Conservation (phyloP, 2,888 invertebrate species). For the Arenicola marina region DNA sequence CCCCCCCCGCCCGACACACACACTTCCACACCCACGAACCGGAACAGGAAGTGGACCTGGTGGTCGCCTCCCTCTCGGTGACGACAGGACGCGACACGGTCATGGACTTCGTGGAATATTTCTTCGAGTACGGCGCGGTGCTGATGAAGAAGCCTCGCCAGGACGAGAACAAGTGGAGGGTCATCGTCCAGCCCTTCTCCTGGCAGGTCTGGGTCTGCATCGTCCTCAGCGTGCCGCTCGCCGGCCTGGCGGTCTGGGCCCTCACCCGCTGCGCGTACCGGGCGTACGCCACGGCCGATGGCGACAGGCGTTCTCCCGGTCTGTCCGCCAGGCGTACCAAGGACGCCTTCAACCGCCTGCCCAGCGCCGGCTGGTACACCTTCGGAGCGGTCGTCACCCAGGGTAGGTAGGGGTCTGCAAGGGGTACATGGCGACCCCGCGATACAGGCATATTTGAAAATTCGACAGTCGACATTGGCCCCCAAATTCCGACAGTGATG, state of each 20-base stretch:
- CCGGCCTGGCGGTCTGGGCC: constrained; percentile 11
- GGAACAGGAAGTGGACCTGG: constrained; percentile 20
- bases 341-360: constrained; percentile 5
- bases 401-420: too few relatives aligned
- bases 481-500: too few relatives aligned
- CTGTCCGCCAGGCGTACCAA: not conserved
- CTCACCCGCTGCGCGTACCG: not conserved
- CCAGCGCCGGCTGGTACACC: constrained; percentile 11
- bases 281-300: not conserved
- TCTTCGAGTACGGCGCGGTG: constrained; percentile 13
- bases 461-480: too few relatives aligned
- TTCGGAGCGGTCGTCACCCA: constrained; percentile 18
- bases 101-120: constrained; percentile 23
- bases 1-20: not conserved
- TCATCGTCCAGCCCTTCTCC: constrained; percentile 14
- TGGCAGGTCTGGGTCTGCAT: constrained; percentile 18
- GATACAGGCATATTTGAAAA: too few relatives aligned
- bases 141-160: constrained; percentile 12
- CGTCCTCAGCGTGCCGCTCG: constrained; percentile 10
- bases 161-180: constrained; percentile 12
- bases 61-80: constrained; percentile 17
- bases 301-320: too few relatives aligned
- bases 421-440: too few relatives aligned
- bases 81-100: constrained; percentile 11
- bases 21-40: not conserved